phyloP scores from a whole-genome alignment of 2,888 invertebrate genomes.

The Meloe dianella region DNA sequence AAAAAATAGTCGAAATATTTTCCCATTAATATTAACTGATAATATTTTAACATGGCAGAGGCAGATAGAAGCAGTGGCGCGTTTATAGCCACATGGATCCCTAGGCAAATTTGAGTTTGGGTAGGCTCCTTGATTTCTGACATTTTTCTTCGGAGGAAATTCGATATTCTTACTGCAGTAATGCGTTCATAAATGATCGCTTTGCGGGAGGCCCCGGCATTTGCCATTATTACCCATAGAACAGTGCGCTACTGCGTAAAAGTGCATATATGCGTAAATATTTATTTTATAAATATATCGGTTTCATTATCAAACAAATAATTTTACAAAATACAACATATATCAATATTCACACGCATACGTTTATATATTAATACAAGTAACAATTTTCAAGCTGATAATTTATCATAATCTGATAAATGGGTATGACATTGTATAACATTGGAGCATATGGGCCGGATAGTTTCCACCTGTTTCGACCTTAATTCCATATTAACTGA shows the following conservation, averaged over 20 bases:
- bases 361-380: slow-evolving; percentile 34
- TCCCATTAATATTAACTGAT: background rate
- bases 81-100: too few species aligned
- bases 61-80: too few species aligned
- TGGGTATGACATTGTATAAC: background rate
- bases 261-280: slow-evolving; percentile 14
- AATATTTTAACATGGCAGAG: background rate
- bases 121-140: too few species aligned
- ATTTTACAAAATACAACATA: slow-evolving; percentile 12
- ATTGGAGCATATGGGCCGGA: background rate
- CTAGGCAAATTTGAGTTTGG: too few species aligned
- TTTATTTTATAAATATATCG: slow-evolving; percentile 27
- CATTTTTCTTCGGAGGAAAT: too few species aligned
- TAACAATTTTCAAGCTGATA: slow-evolving; percentile 19
- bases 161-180: too few species aligned
- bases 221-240: too few species aligned
- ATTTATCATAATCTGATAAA: slow-evolving; percentile 21
- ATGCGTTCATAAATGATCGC: too few species aligned
- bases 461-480: background rate
- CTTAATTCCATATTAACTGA: background rate
- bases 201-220: too few species aligned
- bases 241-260: too few species aligned
- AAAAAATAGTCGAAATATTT: background rate
- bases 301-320: slow-evolving; percentile 35
- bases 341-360: slow-evolving; percentile 28